Evolutionary conservation across 2,888 invertebrate genomes (phyloP), one percentile per base, ranked within the genome.

Genomic region (Dicycla oo): DNA sequence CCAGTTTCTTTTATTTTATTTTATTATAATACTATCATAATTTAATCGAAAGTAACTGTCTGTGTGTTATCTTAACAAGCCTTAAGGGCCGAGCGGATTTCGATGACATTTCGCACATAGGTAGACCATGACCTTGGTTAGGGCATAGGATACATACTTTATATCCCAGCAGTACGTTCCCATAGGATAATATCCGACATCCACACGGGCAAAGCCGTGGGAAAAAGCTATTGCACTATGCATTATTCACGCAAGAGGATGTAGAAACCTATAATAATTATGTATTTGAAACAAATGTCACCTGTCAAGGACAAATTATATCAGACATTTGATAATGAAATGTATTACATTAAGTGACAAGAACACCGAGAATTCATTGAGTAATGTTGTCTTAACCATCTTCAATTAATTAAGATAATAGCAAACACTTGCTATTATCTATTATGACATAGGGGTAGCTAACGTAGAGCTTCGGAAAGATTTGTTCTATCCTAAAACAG

Each of bases 371-470:
- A 45, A 69, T 58, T 75, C 54, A 53, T 62, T 38, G 62, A 10
- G 63, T 47, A 53, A 61, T 66, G 66, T 66, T 70, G 80, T 75
- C 65, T 70, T 34, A 74, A 62, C 69, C 60, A 74, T 73, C 34
- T 80, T 54, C 38, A 75, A 75, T 75, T 80, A 75, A 80, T 78
- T 69, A 80, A 61, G 56, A 60, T 69, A 79, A 51, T 68, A 53
- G 26, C 47, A 66, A 56, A 60, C 68, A 61, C 38, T 43, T n/a
- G n/a, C n/a, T n/a, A n/a, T n/a, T n/a, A n/a, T n/a, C 57, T 45
- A 43, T 43, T 54, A 26, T 40, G n/a, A 26, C 26, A 7, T 13
- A 45, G 13, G 1, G 15, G 15, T 38, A 49, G 43, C 13, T 18
- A 51, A n/a, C 15, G 18, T 38, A 15, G 23, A 5, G 18, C 23